Evolutionary conservation across 2,888 invertebrate species (phyloP), one percentile per base, ranked within the genome.

Genomic region (Caenorhabditis sulstoni): DNA sequence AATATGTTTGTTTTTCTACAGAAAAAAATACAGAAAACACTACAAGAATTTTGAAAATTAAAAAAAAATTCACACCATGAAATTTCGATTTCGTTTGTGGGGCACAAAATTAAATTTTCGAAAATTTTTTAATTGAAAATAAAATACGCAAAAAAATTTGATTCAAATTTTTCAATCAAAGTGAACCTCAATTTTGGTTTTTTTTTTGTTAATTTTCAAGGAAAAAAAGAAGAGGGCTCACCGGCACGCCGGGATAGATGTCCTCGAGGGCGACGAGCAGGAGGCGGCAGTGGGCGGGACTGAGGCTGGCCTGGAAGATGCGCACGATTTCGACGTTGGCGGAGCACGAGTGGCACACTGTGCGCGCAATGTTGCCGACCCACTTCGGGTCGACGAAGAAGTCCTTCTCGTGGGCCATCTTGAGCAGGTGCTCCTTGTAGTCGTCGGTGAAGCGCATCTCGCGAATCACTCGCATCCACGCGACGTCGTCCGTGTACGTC

Each of bases 201-300:
- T 18, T 49, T 12, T 8, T 44, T 44, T 44, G 5, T 44, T 12
- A 44, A 47, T 47, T 47, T 47, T 47, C 7, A 1, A 18, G 3
- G 29, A 29, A 3, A 29, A 29, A 29, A 29, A n/a, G n/a, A n/a
- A n/a, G n/a, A n/a, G n/a, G n/a, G 14, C 53, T 1, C 22, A 65
- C 65, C 65, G 39, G 37, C 20, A 45, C 47, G 1, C 66, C 57
- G 1, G 66, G 47, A 66, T 20, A 66, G 12, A 66, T 57, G 37
- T 66, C 66, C 12, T 37, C 37, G 9, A 57, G 8, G 2, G 66
- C 16, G 14, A 66, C 35, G 29, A 66, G 9, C 9, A 57, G 9
- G 1, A 29, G 35, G 18, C 35, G 37, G 2, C 8, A 29, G 18
- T 66, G 57, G 2, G 35, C 41, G 0, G 66, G 66, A 22, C 35